These are phyloP conservation scores for Caenorhabditis zanzibari DNA, from an alignment of 2,888 invertebrate species.

Conservation along the genomic window DNA sequence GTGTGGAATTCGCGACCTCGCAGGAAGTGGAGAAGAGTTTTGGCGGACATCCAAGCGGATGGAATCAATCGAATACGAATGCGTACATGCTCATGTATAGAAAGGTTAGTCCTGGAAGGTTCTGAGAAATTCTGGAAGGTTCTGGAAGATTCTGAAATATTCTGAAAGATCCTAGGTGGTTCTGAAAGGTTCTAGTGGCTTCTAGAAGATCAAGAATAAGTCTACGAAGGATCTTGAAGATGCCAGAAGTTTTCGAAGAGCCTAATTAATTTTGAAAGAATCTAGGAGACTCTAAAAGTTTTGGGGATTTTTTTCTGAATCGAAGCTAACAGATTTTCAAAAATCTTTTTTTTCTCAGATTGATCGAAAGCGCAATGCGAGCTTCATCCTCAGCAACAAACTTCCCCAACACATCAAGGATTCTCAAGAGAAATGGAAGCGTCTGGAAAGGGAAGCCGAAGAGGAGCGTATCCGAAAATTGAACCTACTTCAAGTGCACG, in stretches of 20 bases:
- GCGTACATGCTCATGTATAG: constrained; percentile 95
- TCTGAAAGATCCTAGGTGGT: too few species aligned
- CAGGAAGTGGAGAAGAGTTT: constrained; percentile 87
- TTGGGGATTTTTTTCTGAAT: constrained; percentile 73
- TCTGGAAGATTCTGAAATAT: too few species aligned
- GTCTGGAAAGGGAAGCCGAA: constrained; percentile 87
- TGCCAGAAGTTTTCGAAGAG: too few species aligned
- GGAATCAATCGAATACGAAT: constrained; percentile 90
- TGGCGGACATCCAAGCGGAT: constrained; percentile 87
- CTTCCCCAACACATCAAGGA: constrained; percentile 89
- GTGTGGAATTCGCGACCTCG: constrained; percentile 86
- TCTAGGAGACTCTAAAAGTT: too few species aligned
- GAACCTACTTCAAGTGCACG: constrained; percentile 54
- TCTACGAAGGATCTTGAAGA: too few species aligned
- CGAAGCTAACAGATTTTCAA: neutral
- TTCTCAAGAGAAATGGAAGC: constrained; percentile 87
- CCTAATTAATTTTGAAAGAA: too few species aligned
- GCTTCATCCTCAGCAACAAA: constrained; percentile 87
- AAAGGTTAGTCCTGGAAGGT: constrained; percentile 85
- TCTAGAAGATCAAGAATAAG: too few species aligned
- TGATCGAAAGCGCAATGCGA: constrained; percentile 75
- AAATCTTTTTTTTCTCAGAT: constrained; percentile 74
- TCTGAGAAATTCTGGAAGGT: too few species aligned
- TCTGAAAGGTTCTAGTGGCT: too few species aligned
- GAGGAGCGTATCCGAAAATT: constrained; percentile 58